phyloP scores from a whole-genome alignment of 2,888 invertebrate species.

The Athalia rosae region DNA sequence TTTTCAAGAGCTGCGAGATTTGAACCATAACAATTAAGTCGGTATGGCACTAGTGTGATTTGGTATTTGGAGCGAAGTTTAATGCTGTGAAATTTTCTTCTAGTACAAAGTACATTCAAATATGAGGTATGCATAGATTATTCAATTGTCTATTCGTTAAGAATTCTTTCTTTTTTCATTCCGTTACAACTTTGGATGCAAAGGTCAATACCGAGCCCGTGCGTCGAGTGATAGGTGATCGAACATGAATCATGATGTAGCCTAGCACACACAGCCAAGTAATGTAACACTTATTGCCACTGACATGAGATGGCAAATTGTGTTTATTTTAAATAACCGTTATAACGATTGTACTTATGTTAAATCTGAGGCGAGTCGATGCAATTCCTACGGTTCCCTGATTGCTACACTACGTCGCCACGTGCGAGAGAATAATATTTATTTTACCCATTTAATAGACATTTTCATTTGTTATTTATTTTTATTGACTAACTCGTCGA shows the following conservation, averaged over 20 bases:
- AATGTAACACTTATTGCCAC: constrained; percentile 63
- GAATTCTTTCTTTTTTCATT: constrained; percentile 5
- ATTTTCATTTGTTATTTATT: constrained; percentile 55
- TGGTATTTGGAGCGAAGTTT: constrained; percentile 52
- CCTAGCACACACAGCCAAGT: constrained; percentile 73
- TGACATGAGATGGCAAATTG: constrained; percentile 52
- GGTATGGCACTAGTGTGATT: constrained; percentile 66
- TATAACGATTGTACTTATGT: constrained; percentile 53
- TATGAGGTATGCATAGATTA: constrained; percentile 10
- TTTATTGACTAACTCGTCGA: constrained; percentile 64
- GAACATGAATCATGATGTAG: constrained; percentile 66
- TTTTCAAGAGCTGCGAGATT: background rate
- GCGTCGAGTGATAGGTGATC: constrained; percentile 41
- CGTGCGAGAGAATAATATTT: constrained; percentile 57
- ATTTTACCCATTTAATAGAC: constrained; percentile 48
- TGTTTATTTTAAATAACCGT: constrained; percentile 53
- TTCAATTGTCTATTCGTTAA: constrained; percentile 5
- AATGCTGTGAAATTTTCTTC: constrained; percentile 51
- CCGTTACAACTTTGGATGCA: background rate
- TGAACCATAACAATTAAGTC: constrained; percentile 48
- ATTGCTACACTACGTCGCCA: constrained; percentile 62
- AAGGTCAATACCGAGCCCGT: constrained; percentile 32
- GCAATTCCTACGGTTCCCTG: constrained; percentile 68
- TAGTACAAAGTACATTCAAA: background rate
- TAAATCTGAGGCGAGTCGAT: constrained; percentile 64